Evolutionary conservation across 2,888 invertebrate genomes (phyloP), one percentile per base, ranked within the genome.

Genomic region (Gymnoscelis rufifasciata): DNA sequence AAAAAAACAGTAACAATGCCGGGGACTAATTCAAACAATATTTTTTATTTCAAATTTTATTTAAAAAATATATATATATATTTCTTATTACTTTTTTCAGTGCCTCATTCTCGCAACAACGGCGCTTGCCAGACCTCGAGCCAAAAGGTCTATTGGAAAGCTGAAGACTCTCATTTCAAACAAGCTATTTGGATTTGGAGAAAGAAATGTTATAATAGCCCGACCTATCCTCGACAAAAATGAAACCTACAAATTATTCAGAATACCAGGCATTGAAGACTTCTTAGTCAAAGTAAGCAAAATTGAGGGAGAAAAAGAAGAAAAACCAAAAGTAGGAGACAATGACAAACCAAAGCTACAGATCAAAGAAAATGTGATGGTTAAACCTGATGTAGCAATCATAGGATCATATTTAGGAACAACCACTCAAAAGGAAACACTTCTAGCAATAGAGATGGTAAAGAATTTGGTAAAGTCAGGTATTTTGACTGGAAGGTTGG

Each of bases 361-460:
- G 4, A 33, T 14, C 14, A 33, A 33, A 15, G 31, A 55, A 3
- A 38, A 51, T 15, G 48, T 56, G 3, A 49, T 59, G 7, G 45
- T 57, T 1, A 49, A 46, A 24, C 52, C 59, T 26, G 56, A 58
- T 29, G 52, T 63, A 12, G 51, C 60, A 0, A 51, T 64, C 7
- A 49, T 67, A 0, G 56, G 57, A 33, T 57, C 62, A n/a, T 66
- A 64, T 44, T 48, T 69, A 4, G 71, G 68, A 5, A 66, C 72
- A 1, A 47, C 57, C 23, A 62, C 60, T 7, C 23, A 48, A 3
- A 51, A 53, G 10, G 64, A 72, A 23, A 68, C 69, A 1, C 39
- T 67, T 2, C 36, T 45, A 10, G 66, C 69, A 0, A 52, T 73
- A 4, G 52, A 64, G 33, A 53, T 60, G 27, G 57, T 64, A 0